Percentiles rank a stretch among this genome's conserved stretches.
These are phyloP conservation scores for Scaptomyza hsui DNA, from an alignment of 1,140 invertebrate species.

Conservation along the genomic window DNA sequence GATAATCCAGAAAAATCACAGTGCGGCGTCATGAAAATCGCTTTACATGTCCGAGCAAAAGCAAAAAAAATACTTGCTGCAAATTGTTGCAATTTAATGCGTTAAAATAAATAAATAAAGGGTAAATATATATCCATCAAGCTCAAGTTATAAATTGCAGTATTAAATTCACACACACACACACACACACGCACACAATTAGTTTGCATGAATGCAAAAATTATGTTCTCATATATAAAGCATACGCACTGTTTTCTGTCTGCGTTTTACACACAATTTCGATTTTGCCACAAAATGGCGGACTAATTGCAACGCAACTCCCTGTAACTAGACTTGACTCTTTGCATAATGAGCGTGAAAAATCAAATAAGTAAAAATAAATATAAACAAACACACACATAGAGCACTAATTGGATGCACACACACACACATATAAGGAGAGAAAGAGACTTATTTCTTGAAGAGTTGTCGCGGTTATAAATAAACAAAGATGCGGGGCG, in stretches of 20 bases:
- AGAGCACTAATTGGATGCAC: slow-evolving; percentile 25
- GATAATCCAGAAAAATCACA: slow-evolving; percentile 78
- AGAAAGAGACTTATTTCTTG: slow-evolving; percentile 30
- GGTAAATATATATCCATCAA: slow-evolving; percentile 7
- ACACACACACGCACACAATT: slow-evolving; percentile 19
- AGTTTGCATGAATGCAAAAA: slow-evolving; percentile 2
- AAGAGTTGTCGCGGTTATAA: slow-evolving; percentile 47
- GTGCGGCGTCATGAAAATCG: slow-evolving; percentile 39
- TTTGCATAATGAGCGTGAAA: slow-evolving; percentile 61
- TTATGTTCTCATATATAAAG: slow-evolving; percentile 19
- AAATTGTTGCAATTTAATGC: slow-evolving; percentile 58
- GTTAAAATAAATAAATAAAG: slow-evolving; percentile 45
- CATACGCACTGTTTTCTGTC: slow-evolving; percentile 50
- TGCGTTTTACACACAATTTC: slow-evolving; percentile 2
- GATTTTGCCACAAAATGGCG: slow-evolving; percentile 21
- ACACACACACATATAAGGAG: slow-evolving; percentile 1
- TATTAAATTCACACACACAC: slow-evolving; percentile 42
- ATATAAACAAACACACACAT: slow-evolving; percentile 1
- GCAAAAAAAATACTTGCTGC: slow-evolving; percentile 38
- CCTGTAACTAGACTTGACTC: slow-evolving; percentile 34
- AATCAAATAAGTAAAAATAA: slow-evolving; percentile 40
- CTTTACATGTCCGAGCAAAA: slow-evolving; percentile 32
- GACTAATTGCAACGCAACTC: slow-evolving; percentile 36
- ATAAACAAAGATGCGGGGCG: slow-evolving; percentile 63
- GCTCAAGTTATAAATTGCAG: slow-evolving; percentile 33